Conservation (phyloP, 1,140 invertebrate species). For the Microvelia longipes region DNA sequence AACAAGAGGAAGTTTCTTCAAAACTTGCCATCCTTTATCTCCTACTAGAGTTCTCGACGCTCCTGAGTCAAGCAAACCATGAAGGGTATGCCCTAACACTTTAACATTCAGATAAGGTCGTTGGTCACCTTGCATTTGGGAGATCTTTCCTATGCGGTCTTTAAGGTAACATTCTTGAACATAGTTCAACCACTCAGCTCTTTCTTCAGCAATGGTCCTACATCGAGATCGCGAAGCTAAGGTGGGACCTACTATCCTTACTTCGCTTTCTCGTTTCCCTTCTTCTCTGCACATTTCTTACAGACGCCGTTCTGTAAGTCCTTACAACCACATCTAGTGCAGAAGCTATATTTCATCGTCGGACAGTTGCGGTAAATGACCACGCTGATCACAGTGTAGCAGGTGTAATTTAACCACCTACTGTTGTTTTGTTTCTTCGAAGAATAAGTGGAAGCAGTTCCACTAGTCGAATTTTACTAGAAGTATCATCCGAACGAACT, state of each 20-base stretch:
- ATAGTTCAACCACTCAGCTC: background rate
- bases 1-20: background rate
- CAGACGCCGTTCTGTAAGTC: background rate
- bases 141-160: background rate
- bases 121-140: background rate
- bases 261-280: background rate
- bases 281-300: background rate
- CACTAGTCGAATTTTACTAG: background rate
- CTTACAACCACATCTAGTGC: background rate
- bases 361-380: background rate
- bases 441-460: background rate
- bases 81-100: background rate
- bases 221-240: background rate
- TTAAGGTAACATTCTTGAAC: background rate
- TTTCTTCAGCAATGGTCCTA: background rate
- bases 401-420: background rate
- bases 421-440: background rate
- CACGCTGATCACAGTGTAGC: background rate
- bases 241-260: background rate
- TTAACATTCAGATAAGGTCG: background rate
- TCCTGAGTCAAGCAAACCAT: background rate
- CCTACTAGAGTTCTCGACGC: background rate
- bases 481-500: background rate
- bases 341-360: background rate
- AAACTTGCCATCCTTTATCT: background rate